phyloP scores from a whole-genome alignment of 2,113 vertebrate species.

The Smithornis capensis region DNA sequence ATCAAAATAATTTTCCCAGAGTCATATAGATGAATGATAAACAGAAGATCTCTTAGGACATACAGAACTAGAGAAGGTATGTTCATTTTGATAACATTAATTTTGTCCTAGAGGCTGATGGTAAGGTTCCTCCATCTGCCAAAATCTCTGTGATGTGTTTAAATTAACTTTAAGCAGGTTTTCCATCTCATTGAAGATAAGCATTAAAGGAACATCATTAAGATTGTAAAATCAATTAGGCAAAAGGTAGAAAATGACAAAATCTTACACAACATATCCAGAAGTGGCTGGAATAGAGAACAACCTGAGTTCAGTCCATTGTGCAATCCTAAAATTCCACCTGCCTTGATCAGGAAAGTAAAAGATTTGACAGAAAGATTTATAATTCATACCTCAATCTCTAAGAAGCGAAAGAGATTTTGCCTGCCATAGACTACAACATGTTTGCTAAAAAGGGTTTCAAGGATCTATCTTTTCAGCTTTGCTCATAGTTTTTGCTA shows the following conservation, averaged over 20 bases:
- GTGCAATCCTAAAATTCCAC: background rate
- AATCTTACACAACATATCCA: background rate
- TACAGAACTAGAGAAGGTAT: background rate
- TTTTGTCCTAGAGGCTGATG: slow-evolving; percentile 3
- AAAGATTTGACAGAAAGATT: background rate
- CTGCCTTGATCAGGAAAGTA: background rate
- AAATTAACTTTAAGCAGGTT: slow-evolving; percentile 33
- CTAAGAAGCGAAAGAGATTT: background rate
- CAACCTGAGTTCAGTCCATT: background rate
- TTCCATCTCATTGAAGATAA: slow-evolving; percentile 30
- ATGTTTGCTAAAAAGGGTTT: background rate
- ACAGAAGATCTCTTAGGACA: background rate
- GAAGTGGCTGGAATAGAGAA: background rate
- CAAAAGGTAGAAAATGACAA: slow-evolving; percentile 10
- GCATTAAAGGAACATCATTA: background rate
- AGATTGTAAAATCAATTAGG: slow-evolving; percentile 17
- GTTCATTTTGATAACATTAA: background rate
- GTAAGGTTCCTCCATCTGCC: background rate
- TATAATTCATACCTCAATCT: background rate
- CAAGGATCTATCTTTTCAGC: background rate
- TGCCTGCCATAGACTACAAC: background rate
- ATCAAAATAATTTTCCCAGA: background rate
- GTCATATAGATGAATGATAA: background rate
- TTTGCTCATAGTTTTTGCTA: background rate
- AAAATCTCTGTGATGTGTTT: background rate